phyloP scores from a whole-genome alignment of 2,797 vertebrate genomes.

The Gallinago solitaria region DNA sequence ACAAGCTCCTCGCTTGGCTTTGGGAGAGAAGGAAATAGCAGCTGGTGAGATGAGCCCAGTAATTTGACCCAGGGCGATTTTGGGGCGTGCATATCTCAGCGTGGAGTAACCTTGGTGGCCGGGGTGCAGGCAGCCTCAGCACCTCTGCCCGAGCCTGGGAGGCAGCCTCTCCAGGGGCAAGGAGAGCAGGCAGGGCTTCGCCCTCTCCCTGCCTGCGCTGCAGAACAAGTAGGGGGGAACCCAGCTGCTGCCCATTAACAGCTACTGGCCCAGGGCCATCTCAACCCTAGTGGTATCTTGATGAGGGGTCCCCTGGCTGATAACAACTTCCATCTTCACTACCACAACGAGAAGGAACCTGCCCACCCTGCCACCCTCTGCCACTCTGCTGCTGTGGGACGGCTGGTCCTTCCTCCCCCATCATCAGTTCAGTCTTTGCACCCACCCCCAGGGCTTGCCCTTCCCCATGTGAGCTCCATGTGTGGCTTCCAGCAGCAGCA shows the following conservation, averaged over 20 bases:
- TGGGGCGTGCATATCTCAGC: not conserved
- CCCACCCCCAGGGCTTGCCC: rapidly evolving
- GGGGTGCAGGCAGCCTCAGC: not conserved
- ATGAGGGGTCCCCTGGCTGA: not conserved
- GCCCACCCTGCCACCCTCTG: rapidly evolving
- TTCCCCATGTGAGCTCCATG: rapidly evolving
- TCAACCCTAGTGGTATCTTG: rapidly evolving
- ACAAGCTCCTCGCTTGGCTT: not conserved
- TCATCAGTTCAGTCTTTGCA: not conserved
- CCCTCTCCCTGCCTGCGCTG: not conserved
- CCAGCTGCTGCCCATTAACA: not conserved
- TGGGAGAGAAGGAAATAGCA: conserved; percentile 50
- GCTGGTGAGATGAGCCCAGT: not conserved
- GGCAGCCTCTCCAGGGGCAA: not conserved
- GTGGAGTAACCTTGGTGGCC: not conserved
- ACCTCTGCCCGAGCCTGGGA: not conserved
- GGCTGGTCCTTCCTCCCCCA: not conserved
- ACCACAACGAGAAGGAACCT: rapidly evolving
- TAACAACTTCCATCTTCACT: not conserved
- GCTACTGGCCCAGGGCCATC: not conserved
- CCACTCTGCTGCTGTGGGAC: not conserved
- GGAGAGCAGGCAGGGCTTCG: not conserved
- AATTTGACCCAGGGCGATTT: not conserved
- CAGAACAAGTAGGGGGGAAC: not conserved
- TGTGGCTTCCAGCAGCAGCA: not conserved